Evolutionary conservation across 1,140 invertebrate species (phyloP), one percentile per base, ranked within the genome.

Genomic region (Temnothorax nylanderi): DNA sequence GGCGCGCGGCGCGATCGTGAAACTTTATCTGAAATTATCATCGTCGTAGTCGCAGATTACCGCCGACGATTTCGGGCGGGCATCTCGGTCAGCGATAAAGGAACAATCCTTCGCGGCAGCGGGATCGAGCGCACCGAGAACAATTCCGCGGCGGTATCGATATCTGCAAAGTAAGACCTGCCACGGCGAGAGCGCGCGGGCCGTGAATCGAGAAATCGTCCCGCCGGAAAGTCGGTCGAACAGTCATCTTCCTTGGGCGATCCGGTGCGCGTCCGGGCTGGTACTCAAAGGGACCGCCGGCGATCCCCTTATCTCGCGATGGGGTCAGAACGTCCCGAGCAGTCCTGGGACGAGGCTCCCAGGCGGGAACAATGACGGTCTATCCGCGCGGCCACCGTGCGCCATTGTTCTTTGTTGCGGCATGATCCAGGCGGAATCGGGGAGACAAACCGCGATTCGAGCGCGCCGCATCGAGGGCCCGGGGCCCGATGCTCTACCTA

Each of bases 221-320:
- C 41, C 85, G 88, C 86, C 89, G 86, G 88, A 87, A 88, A 87
- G 85, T 90, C 88, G 88, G 78, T 51, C 62, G 72, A 72, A 75
- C 85, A 85, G 88, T 78, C 85, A 81, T 84, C 89, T 88, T 90
- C 78, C 81, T 86, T 85, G 89, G 86, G 86, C 80, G 90, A 91
- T 92, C 90, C 90, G 91, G 86, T 44, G 64, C 64, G 89, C 90
- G 18, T 72, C 89, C 89, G 89, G 49, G 82, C 89, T 91, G 81
- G 81, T 88, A 88, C 89, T 94, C 94, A 95, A 95, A 95, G 94
- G 91, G 87, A 89, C 93, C 92, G 93, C 92, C 93, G 89, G 88
- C 88, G 49, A 54, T 49, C 41, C 49, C 86, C 92, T 94, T 94
- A 94, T 94, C 94, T 94, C 91, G 82, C 92, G 91, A 90, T 89